phyloP scores from a whole-genome alignment of 2,797 vertebrate genomes.

The Dendrocincla fuliginosa region DNA sequence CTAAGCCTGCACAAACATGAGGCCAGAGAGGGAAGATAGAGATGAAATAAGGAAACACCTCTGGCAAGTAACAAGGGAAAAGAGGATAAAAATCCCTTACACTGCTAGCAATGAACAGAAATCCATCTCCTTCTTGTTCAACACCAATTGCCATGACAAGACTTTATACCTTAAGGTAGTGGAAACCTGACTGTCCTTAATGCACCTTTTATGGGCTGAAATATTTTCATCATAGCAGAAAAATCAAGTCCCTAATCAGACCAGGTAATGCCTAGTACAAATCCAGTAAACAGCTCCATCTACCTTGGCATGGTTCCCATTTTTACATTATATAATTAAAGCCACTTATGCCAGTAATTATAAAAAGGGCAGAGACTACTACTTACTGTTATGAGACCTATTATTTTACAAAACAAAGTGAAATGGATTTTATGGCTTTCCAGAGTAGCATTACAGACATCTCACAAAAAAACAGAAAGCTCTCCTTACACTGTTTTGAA shows the following conservation, averaged over 20 bases:
- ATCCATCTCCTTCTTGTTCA: neutral
- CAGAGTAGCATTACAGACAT: neutral
- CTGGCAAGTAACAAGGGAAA: neutral
- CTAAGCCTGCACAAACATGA: neutral
- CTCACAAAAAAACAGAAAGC: neutral
- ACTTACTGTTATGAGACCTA: neutral
- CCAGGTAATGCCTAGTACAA: neutral
- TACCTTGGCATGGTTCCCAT: neutral
- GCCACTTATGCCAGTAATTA: neutral
- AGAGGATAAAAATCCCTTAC: neutral
- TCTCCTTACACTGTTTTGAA: neutral
- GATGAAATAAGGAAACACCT: neutral
- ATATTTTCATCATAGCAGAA: neutral
- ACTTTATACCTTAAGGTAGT: neutral
- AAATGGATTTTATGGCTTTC: neutral
- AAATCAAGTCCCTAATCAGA: neutral
- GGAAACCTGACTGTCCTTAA: neutral
- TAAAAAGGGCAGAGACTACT: neutral
- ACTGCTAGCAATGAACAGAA: neutral
- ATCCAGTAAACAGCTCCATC: neutral
- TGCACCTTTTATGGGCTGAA: neutral
- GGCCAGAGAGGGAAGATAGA: neutral
- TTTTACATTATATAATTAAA: slow-evolving; percentile 11
- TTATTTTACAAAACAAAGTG: neutral
- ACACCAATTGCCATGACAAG: neutral